Evolutionary conservation across 2,888 invertebrate genomes (phyloP).

Genomic region (Aproaerema taeniolella): DNA sequence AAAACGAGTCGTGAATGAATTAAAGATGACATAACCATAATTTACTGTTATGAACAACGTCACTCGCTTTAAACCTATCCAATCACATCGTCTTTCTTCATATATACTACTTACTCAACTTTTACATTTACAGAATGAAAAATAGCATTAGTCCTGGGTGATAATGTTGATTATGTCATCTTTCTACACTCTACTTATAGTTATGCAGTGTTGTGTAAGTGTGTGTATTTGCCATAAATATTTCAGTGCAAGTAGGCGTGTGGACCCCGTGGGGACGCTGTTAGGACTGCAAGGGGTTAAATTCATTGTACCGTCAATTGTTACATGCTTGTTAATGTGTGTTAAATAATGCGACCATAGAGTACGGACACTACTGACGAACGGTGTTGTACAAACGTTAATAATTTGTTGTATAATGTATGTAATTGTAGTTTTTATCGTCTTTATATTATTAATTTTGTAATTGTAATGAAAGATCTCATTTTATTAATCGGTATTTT

Average conservation of each 20-base stretch:
- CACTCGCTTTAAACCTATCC: too few species aligned
- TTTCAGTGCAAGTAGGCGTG: conserved; percentile 3
- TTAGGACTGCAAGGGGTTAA: conserved; percentile 25
- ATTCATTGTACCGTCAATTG: conserved; percentile 68
- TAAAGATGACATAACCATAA: conserved; percentile 2
- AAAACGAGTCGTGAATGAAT: neutral
- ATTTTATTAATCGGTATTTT: conserved; percentile 78
- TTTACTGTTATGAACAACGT: too few species aligned
- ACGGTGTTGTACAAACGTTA: conserved; percentile 65
- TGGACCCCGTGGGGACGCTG: neutral
- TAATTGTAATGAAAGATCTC: conserved; percentile 78
- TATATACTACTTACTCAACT: neutral
- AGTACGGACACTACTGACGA: conserved; percentile 44
- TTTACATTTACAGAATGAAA: too few species aligned
- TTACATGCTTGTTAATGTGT: conserved; percentile 54
- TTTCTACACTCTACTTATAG: conserved; percentile 15
- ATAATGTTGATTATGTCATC: conserved; percentile 34
- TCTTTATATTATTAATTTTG: conserved; percentile 72
- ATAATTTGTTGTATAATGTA: conserved; percentile 74
- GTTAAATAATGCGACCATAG: conserved; percentile 45
- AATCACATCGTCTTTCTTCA: neutral
- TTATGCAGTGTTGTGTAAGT: conserved; percentile 5
- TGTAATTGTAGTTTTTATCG: conserved; percentile 73
- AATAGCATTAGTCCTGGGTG: conserved; percentile 1
- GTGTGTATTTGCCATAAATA: conserved; percentile 19